Base-by-base conservation (phyloP, 1,140 invertebrate species). In the Drosophila rhopaloa region DNA sequence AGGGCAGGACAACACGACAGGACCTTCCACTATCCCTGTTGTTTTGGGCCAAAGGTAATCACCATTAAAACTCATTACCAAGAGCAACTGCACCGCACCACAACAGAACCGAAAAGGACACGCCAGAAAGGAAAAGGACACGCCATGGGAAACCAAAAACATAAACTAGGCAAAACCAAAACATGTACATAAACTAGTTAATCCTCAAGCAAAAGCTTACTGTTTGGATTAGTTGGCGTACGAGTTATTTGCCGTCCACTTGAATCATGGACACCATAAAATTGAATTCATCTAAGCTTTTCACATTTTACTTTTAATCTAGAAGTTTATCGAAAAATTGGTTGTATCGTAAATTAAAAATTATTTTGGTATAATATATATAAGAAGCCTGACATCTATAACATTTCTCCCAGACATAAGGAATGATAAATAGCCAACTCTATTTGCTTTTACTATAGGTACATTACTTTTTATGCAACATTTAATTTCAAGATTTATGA, bases 41-140 rank as follows among this genome's bases (percentile, higher is more conserved):
- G 68, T 73, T 61, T 41, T 61, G 66, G 54, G 54, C 70, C 63
- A 61, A 59, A 82, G 75, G 79, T 79, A 82, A 88, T 86, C 83
- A 88, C 75, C 82, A 88, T 86, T 86, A 88, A 88, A 88, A 86
- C 82, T 86, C 82, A 86, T 86, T 86, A 86, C 82, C 79, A 85
- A 77, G 61, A 79, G 66, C 79, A 76, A 81, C 78, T 68, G 63
- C 51, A 61, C 44, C 29, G 40, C 44, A 44, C 50, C 46, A 81
- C 59, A 51, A 65, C 57, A 79, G 55, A 35, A 37, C 19, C 19
- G 35, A 62, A 60, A 14, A 67, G 68, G 72, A 50, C 65, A 70
- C 46, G 44, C 50, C 37, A 60, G 63, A 58, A 73, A 54, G 51
- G 41, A 73, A 43, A 43, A 48, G 59, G 70, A 70, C 67, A 71